phyloP scores from a whole-genome alignment of 1,140 invertebrate genomes.

The Caerostris extrusa region DNA sequence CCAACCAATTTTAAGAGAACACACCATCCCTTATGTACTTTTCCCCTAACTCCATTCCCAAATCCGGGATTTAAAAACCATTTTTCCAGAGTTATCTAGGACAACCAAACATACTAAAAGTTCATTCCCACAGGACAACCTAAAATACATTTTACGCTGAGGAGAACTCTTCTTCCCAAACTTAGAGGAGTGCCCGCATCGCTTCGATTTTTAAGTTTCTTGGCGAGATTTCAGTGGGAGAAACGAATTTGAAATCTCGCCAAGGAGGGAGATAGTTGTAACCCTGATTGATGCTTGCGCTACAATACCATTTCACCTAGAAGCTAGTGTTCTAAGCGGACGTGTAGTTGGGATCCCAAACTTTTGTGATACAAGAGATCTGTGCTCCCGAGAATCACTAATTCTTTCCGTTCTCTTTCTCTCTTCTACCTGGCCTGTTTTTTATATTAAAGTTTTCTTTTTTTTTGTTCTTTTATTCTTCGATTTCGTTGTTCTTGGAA shows the following conservation, averaged over 20 bases:
- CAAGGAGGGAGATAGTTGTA: constrained; percentile 49
- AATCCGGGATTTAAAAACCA: constrained; percentile 8
- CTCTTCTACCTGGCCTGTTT: background rate
- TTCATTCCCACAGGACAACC: constrained; percentile 16
- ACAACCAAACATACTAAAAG: constrained; percentile 31
- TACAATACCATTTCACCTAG: constrained; percentile 68
- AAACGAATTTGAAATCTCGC: constrained; percentile 34
- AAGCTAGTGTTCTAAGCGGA: constrained; percentile 53
- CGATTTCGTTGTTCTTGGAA: background rate
- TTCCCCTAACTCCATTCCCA: background rate
- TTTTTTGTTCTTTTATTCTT: background rate
- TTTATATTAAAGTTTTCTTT: constrained; percentile 14
- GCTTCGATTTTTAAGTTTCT: constrained; percentile 52
- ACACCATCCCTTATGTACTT: background rate
- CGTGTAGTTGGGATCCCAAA: constrained; percentile 52
- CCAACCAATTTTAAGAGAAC: background rate
- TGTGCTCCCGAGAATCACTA: constrained; percentile 49
- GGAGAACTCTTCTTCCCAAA: background rate
- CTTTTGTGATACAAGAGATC: constrained; percentile 1
- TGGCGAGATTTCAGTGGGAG: constrained; percentile 31
- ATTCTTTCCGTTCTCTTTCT: background rate
- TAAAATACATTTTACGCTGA: constrained; percentile 27
- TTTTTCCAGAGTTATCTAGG: constrained; percentile 31
- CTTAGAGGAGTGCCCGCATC: constrained; percentile 15
- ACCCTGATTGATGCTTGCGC: constrained; percentile 74